Conservation (phyloP, 2,113 vertebrate species). For the Percopsis transmontana region DNA sequence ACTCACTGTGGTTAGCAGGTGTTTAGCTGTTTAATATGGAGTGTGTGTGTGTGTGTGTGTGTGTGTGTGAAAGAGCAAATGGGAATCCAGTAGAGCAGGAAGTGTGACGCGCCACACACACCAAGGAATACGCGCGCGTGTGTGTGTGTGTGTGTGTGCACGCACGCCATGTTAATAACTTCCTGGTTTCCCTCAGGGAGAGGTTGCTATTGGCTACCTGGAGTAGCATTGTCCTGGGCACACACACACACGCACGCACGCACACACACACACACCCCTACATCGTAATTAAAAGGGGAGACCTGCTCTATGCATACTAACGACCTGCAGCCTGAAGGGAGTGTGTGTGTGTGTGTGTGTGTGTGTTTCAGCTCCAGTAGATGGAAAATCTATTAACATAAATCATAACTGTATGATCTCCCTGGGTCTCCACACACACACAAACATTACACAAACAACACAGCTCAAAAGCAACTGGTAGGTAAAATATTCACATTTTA, state of each 20-base stretch:
- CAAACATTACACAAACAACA: no score
- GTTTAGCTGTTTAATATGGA: constrained; percentile 71
- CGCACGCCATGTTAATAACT: constrained; percentile 50
- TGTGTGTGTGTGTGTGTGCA: constrained; percentile 40
- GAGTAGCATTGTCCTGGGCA: constrained; percentile 41
- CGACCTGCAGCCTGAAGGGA: constrained; percentile 38
- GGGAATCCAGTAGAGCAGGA: constrained; percentile 73
- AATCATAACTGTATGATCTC: constrained; percentile 65
- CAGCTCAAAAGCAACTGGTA: background rate
- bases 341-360: no score
- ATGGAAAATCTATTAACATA: constrained; percentile 75
- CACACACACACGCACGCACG: background rate
- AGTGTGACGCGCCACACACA: constrained; percentile 63
- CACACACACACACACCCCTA: constrained; percentile 21
- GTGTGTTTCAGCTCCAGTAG: constrained; percentile 43
- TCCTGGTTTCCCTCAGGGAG: constrained; percentile 27
- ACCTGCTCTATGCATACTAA: constrained; percentile 66
- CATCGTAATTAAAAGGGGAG: constrained; percentile 68
- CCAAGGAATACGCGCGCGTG: constrained; percentile 27
- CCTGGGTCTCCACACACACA: constrained; percentile 21
- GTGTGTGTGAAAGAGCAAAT: constrained; percentile 52
- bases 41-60: constrained; percentile 2
- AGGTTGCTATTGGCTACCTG: constrained; percentile 30
- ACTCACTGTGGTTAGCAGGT: constrained; percentile 71
- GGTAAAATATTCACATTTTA: no score